These are phyloP conservation scores for Tachysurus fulvidraco DNA, from an alignment of 2,113 vertebrate genomes.

Conservation along the genomic window DNA sequence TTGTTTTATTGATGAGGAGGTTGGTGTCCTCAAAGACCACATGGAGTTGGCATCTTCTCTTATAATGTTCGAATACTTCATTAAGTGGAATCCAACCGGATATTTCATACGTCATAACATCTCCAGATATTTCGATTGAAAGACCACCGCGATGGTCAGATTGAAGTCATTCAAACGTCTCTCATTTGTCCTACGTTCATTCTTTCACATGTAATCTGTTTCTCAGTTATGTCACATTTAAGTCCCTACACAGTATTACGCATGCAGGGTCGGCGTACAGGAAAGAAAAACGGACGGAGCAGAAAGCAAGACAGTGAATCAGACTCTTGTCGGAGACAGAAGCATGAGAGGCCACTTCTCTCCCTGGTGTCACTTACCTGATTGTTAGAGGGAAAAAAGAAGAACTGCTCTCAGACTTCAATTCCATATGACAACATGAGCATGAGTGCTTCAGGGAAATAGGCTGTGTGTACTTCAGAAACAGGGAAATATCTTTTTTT, in stretches of 20 bases:
- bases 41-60: too few relatives aligned
- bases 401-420: conserved; percentile 27
- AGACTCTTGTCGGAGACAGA: conserved; percentile 34
- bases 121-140: neutral
- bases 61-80: too few relatives aligned
- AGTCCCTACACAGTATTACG: conserved; percentile 8
- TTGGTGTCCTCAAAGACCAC: too few relatives aligned
- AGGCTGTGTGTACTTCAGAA: conserved; percentile 45
- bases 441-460: conserved; percentile 40
- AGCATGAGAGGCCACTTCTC: conserved; percentile 42
- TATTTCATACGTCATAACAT: too few relatives aligned
- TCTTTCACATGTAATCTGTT: neutral
- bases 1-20: too few relatives aligned
- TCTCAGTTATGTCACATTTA: neutral
- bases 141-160: neutral
- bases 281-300: conserved; percentile 18
- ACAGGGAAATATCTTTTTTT: conserved; percentile 20
- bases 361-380: conserved; percentile 26
- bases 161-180: neutral
- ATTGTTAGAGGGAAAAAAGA: conserved; percentile 39
- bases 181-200: neutral
- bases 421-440: conserved; percentile 44
- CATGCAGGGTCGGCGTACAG: neutral
- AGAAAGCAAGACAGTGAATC: neutral
- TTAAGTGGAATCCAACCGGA: too few relatives aligned